A percentile compares a stretch with the other conserved stretches of the same genome.
Evolutionary conservation across 2,797 vertebrate species (phyloP).

Genomic region (Acipenser ruthenus): DNA sequence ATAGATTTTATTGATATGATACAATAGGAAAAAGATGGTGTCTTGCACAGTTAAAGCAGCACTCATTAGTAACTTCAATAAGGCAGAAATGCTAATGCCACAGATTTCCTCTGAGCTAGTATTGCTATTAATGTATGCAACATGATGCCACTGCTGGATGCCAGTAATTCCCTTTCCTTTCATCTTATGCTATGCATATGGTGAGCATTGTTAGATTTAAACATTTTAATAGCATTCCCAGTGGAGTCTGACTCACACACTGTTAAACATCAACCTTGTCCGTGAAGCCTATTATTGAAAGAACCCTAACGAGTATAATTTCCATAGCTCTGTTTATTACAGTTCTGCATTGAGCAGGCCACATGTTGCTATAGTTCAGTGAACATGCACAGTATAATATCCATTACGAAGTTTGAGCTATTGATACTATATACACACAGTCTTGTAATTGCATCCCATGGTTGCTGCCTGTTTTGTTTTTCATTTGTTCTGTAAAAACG

Average conservation of each 20-base stretch:
- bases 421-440: constrained; percentile 49
- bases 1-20: constrained; percentile 42
- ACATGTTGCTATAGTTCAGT: constrained; percentile 47
- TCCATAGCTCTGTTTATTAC: constrained; percentile 62
- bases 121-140: constrained; percentile 44
- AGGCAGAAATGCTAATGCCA: constrained; percentile 46
- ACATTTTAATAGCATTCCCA: constrained; percentile 53
- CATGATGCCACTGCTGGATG: constrained; percentile 44
- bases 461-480: constrained; percentile 19
- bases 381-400: constrained; percentile 60
- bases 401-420: constrained; percentile 56
- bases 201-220: constrained; percentile 54
- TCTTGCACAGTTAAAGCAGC: constrained; percentile 31
- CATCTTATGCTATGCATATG: constrained; percentile 13
- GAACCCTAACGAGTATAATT: constrained; percentile 65
- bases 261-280: constrained; percentile 39
- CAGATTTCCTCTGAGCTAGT: constrained; percentile 46
- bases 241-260: constrained; percentile 29
- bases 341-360: constrained; percentile 50
- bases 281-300: constrained; percentile 64
- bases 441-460: constrained; percentile 58
- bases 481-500: constrained; percentile 1
- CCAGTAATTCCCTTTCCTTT: constrained; percentile 42
- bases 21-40: constrained; percentile 44
- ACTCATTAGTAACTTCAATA: constrained; percentile 50